Conservation (phyloP, 1,140 invertebrate species). For the Mizuhopecten yessoensis region DNA sequence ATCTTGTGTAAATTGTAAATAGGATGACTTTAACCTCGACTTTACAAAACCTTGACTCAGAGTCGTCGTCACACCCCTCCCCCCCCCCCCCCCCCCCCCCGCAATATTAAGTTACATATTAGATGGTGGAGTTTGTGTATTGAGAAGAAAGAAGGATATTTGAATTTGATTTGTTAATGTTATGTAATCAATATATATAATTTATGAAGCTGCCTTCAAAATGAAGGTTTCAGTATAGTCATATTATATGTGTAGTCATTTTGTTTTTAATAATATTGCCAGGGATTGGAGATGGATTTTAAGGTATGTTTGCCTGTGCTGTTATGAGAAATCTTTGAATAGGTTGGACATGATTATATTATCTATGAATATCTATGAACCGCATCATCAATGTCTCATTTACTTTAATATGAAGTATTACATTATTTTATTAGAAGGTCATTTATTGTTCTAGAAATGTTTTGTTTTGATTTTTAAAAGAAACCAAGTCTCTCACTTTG, state of each 20-base stretch:
- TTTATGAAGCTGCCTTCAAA: neutral
- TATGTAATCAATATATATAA: neutral
- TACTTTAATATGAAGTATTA: neutral
- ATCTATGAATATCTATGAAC: neutral
- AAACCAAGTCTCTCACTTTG: neutral
- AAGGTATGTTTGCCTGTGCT: too few species aligned
- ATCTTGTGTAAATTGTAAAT: neutral
- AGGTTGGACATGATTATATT: too few species aligned
- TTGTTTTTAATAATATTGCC: neutral
- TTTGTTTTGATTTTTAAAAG: neutral
- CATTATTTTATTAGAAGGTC: too few species aligned
- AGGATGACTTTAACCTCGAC: too few species aligned
- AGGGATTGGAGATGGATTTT: neutral
- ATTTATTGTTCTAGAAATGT: neutral
- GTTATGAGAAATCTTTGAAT: too few species aligned
- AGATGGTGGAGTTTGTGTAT: too few species aligned
- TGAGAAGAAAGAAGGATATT: too few species aligned
- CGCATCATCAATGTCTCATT: too few species aligned
- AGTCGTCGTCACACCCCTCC: too few species aligned
- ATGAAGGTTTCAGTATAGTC: neutral
- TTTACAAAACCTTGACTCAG: too few species aligned
- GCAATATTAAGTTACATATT: too few species aligned
- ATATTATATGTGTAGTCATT: neutral
- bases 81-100: too few species aligned
- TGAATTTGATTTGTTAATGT: neutral